phyloP scores from a whole-genome alignment of 2,113 vertebrate genomes.

The Carassius auratus region DNA sequence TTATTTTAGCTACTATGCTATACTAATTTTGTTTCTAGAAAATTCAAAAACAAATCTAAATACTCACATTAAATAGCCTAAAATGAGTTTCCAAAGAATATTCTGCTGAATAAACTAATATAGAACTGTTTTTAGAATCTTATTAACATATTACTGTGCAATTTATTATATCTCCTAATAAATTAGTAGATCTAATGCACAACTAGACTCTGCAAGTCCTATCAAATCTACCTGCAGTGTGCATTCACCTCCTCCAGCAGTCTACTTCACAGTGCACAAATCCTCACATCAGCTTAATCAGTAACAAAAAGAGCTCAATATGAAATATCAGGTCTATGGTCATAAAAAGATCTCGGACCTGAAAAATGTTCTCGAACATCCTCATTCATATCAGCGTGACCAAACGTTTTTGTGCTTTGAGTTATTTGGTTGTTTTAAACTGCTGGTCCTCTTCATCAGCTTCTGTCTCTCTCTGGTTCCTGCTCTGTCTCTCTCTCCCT shows the following conservation, averaged over 20 bases:
- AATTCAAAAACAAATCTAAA: not conserved
- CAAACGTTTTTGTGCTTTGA: constrained; percentile 65
- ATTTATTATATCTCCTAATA: constrained; percentile 38
- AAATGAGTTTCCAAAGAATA: not conserved
- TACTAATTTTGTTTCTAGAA: not conserved
- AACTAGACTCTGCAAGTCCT: constrained; percentile 59
- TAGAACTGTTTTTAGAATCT: constrained; percentile 22
- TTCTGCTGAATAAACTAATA: not conserved
- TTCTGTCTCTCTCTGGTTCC: constrained; percentile 68
- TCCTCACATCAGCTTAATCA: not conserved
- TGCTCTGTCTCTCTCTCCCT: constrained; percentile 15
- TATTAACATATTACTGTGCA: not conserved
- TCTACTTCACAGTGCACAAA: constrained; percentile 33
- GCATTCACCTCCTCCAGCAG: constrained; percentile 2
- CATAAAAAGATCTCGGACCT: constrained; percentile 5
- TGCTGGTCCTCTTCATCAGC: constrained; percentile 72
- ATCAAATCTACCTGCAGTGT: constrained; percentile 33
- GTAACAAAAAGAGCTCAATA: not conserved
- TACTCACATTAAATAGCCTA: constrained; percentile 33
- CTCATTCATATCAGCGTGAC: not conserved
- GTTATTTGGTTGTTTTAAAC: constrained; percentile 90
- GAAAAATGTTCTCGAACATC: not conserved
- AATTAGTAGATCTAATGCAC: constrained; percentile 75
- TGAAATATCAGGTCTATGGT: not conserved
- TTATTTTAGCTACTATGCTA: not conserved